A percentile compares a stretch with the other conserved stretches of the same genome.
These are phyloP conservation scores for Spheniscus mendiculus DNA, from an alignment of 2,113 vertebrate genomes.

Conservation along the genomic window DNA sequence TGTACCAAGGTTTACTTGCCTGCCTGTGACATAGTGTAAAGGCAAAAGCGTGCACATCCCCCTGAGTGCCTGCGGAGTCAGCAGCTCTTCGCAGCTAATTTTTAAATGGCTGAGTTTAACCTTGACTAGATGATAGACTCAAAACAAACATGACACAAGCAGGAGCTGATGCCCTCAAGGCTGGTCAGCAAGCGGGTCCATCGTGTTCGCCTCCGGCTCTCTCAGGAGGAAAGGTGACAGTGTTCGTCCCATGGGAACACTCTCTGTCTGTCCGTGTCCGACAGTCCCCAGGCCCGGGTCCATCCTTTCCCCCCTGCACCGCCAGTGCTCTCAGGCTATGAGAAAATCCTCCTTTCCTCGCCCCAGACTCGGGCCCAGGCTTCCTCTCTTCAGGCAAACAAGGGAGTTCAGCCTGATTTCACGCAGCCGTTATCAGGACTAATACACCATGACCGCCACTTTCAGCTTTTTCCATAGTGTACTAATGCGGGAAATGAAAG, in stretches of 20 bases:
- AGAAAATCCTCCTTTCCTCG: background rate
- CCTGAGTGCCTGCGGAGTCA: fast-evolving
- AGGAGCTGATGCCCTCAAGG: background rate
- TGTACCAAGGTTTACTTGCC: background rate
- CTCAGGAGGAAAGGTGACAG: background rate
- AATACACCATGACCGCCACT: fast-evolving
- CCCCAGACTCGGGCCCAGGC: background rate
- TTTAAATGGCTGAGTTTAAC: background rate
- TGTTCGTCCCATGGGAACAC: fast-evolving
- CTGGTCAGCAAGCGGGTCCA: background rate
- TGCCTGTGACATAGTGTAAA: background rate
- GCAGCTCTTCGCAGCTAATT: background rate
- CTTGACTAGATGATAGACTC: background rate
- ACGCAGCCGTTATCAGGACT: fast-evolving
- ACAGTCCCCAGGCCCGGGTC: background rate
- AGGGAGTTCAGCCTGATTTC: background rate
- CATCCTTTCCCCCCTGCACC: background rate
- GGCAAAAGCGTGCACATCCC: background rate
- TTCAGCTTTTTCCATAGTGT: fast-evolving
- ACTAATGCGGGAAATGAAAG: background rate
- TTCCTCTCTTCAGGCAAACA: background rate
- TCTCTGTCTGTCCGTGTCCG: background rate
- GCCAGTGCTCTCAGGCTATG: fast-evolving
- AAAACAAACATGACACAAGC: background rate
- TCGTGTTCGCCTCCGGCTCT: background rate